These are phyloP conservation scores for Etheostoma perlongum DNA, from an alignment of 2,797 vertebrate genomes.

Conservation along the genomic window DNA sequence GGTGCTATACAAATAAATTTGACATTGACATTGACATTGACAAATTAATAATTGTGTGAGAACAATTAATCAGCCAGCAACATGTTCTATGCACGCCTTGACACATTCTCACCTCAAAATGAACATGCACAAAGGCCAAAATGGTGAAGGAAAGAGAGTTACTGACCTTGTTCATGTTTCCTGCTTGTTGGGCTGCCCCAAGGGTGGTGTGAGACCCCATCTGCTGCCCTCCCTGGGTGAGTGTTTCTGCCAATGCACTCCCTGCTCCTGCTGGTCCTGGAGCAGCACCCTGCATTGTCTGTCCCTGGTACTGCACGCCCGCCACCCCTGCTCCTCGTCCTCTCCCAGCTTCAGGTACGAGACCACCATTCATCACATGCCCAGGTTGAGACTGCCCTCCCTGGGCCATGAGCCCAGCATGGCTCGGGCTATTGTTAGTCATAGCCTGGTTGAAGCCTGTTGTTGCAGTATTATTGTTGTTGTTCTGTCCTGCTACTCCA, in stretches of 20 bases:
- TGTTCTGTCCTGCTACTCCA: constrained; percentile 85
- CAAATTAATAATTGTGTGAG: constrained; percentile 2
- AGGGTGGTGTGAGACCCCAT: constrained; percentile 88
- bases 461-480: constrained; percentile 80
- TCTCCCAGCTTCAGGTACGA: constrained; percentile 89
- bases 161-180: constrained; percentile 95
- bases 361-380: constrained; percentile 96
- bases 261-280: constrained; percentile 82
- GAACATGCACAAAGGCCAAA: background rate
- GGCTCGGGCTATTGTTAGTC: constrained; percentile 92
- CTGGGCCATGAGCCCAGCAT: constrained; percentile 89
- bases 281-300: constrained; percentile 85
- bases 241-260: constrained; percentile 94
- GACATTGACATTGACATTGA: too few relatives aligned
- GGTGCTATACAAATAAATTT: too few relatives aligned
- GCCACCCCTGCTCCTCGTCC: constrained; percentile 89
- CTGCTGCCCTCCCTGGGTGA: constrained; percentile 92
- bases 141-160: too few relatives aligned
- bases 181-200: constrained; percentile 90
- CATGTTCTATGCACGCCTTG: background rate
- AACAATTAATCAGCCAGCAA: constrained; percentile 1
- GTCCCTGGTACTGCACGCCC: constrained; percentile 90
- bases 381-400: constrained; percentile 87
- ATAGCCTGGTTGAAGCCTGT: constrained; percentile 92
- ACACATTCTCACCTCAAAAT: background rate